Base-by-base conservation (phyloP, 2,797 vertebrate genomes). In the Rhyacichthys aspro region DNA sequence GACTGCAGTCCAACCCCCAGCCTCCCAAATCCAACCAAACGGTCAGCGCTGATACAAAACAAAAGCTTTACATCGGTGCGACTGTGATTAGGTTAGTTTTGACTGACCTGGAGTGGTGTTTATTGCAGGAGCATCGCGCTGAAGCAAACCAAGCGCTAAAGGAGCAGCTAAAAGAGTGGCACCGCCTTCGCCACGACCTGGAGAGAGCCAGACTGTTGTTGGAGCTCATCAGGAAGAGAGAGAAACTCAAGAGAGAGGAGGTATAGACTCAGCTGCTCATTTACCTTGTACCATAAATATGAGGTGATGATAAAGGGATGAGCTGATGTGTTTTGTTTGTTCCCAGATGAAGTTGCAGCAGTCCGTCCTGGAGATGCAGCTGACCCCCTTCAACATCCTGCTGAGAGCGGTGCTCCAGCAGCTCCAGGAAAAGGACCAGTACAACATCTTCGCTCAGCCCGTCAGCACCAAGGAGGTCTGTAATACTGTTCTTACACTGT, bases 181-280 rank as follows among this genome's bases (percentile, higher is more conserved):
- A 99, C 78, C 93, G 97, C 67, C 92, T 99, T 16, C 93, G 97
- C 4, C 97, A 98, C 0, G 96, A 99, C 85, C 92, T 99, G 69
- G 97, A 99, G 85, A 91, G 97, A n/a, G 95, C 97, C 0, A 95
- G 97, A 2, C 88, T 99, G 52, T 89, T 98, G 65, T 92, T 98
- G 46, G 97, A 99, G 86, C 95, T 99, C 33, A 95, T 98, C 85
- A 93, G 97, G 68, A 99, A 98, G 81, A 91, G 97, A 33, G 97
- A 99, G 85, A 99, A 99, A 81, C 93, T 98, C 70, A 98, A 99
- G 88, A 92, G 96, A 62, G 97, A 98, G 74, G 94, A 98, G 96
- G 97, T 97, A 39, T 28, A 86, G 16, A 16, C 41, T 11, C 12
- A 1, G 8, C 9, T 48, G 9, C 11, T 41, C 23, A 28, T 28